Conservation (phyloP, 1,140 invertebrate species). For the Drosophila parvula region DNA sequence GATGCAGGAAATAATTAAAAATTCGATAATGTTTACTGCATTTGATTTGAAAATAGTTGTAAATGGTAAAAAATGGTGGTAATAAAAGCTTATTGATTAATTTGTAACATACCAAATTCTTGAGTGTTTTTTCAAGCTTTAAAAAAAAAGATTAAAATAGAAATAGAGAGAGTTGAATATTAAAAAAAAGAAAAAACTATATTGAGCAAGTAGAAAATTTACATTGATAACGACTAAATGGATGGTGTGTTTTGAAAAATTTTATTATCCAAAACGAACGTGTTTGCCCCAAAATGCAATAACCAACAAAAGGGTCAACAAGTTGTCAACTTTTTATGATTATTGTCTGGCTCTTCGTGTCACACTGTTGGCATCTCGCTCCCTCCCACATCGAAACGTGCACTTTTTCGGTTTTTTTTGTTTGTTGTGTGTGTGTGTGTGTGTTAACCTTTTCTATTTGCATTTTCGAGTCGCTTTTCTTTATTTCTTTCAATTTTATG, state of each 20-base stretch:
- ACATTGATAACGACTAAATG: conserved; percentile 29
- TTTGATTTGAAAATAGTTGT: no score
- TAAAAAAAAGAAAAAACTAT: not conserved
- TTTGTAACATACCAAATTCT: conserved; percentile 3
- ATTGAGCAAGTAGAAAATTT: conserved; percentile 2
- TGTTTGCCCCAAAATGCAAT: conserved; percentile 42
- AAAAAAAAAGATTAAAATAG: not conserved
- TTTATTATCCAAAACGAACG: conserved; percentile 44
- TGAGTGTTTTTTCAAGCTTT: not conserved
- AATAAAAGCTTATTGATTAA: not conserved
- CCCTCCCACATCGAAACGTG: conserved; percentile 7
- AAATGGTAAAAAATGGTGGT: no score
- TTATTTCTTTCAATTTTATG: conserved; percentile 38
- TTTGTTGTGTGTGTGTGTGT: conserved; percentile 17
- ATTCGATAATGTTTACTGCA: no score
- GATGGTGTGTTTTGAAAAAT: conserved; percentile 21
- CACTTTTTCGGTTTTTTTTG: conserved; percentile 14
- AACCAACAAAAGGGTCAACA: conserved; percentile 50
- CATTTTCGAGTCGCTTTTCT: conserved; percentile 33
- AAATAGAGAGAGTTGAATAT: conserved; percentile 10
- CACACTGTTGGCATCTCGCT: not conserved
- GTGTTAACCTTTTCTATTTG: conserved; percentile 39
- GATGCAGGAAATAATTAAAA: not conserved
- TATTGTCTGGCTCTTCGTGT: conserved; percentile 17
- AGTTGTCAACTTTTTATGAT: conserved; percentile 54